These are phyloP conservation scores for Mantis religiosa DNA, from an alignment of 2,888 invertebrate genomes.

Conservation along the genomic window DNA sequence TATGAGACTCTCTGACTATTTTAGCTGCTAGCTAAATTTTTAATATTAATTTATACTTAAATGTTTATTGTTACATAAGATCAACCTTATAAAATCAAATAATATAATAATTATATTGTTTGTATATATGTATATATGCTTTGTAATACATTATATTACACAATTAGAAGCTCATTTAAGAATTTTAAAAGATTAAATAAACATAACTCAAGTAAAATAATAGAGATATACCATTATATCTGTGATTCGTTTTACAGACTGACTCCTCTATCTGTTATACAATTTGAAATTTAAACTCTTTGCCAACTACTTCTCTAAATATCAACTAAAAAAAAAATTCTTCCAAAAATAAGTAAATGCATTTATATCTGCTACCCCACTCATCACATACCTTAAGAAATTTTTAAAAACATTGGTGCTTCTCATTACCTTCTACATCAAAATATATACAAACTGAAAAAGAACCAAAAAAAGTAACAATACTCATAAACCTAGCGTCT, in stretches of 20 bases:
- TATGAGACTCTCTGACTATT: no score
- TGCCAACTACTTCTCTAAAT: not conserved
- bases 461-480: not conserved
- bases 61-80: not conserved
- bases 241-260: not conserved
- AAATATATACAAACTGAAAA: not conserved
- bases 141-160: not conserved
- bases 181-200: not conserved
- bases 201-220: not conserved
- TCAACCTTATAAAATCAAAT: not conserved
- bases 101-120: not conserved
- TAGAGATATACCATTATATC: not conserved
- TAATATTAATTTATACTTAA: not conserved
- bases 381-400: not conserved
- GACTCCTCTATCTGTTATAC: constrained; percentile 7
- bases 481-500: not conserved
- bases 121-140: not conserved
- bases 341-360: not conserved
- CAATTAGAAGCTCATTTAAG: not conserved
- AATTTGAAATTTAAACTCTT: not conserved
- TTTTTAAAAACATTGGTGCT: not conserved
- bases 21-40: no score
- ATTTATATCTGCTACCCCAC: not conserved
- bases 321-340: not conserved
- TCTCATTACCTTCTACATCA: not conserved